Percentiles rank a stretch among this genome's conserved stretches.
phyloP scores from a whole-genome alignment of 2,888 invertebrate genomes.

The Resseliella maxima region DNA sequence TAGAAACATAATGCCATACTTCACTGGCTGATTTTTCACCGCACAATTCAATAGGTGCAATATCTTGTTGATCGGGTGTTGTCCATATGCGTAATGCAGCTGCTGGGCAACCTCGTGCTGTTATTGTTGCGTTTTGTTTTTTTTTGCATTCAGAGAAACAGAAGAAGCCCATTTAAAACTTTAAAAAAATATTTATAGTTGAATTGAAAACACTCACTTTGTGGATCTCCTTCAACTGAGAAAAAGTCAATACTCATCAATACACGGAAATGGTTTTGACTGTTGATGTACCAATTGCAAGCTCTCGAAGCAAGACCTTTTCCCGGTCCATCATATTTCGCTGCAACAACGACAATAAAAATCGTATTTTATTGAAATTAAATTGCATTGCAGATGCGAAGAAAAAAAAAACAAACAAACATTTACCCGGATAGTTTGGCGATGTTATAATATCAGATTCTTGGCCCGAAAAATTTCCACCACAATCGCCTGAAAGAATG shows the following conservation, averaged over 20 bases:
- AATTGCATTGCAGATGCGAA: background rate
- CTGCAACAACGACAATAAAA: constrained; percentile 60
- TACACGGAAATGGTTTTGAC: constrained; percentile 85
- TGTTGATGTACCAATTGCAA: constrained; percentile 97
- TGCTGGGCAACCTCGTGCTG: constrained; percentile 90
- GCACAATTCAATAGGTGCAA: constrained; percentile 87
- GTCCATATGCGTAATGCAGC: constrained; percentile 92
- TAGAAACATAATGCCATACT: constrained; percentile 87
- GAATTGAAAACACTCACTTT: constrained; percentile 70
- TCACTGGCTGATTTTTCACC: constrained; percentile 82
- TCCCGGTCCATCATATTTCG: constrained; percentile 86
- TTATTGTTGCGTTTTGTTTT: background rate
- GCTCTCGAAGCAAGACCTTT: constrained; percentile 85
- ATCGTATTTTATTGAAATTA: background rate
- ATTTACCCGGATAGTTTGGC: constrained; percentile 82
- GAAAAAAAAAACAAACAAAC: background rate
- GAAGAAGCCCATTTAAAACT: background rate
- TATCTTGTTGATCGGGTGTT: constrained; percentile 72
- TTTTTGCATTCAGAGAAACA: background rate
- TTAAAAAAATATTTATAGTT: background rate
- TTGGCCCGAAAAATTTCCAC: constrained; percentile 87
- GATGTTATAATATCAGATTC: constrained; percentile 87
- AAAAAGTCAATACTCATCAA: constrained; percentile 92
- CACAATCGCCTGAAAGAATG: constrained; percentile 76
- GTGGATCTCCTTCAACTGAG: constrained; percentile 92